These are phyloP conservation scores for Bombycilla garrulus DNA, from an alignment of 2,113 vertebrate genomes.

Conservation along the genomic window DNA sequence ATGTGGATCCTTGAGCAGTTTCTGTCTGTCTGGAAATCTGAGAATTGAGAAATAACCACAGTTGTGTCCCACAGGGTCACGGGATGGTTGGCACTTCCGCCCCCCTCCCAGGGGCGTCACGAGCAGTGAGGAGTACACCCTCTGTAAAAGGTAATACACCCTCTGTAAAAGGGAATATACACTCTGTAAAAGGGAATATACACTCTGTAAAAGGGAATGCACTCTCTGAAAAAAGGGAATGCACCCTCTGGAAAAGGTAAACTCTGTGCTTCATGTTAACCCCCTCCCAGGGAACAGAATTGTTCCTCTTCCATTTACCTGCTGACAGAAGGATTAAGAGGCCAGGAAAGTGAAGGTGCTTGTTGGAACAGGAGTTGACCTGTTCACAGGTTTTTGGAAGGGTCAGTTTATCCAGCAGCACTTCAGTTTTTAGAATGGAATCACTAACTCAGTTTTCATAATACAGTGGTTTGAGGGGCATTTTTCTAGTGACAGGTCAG, in stretches of 20 bases:
- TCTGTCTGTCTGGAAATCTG: neutral
- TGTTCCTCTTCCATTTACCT: neutral
- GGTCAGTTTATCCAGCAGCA: neutral
- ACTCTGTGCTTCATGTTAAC: neutral
- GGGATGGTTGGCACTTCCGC: slow-evolving; percentile 95
- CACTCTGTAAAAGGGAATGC: slow-evolving; percentile 85
- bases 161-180: no score
- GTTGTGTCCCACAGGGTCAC: slow-evolving; percentile 70
- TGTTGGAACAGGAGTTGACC: neutral
- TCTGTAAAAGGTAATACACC: slow-evolving; percentile 84
- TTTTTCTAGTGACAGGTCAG: neutral
- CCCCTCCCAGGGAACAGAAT: neutral
- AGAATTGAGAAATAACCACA: neutral
- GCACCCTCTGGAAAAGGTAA: slow-evolving; percentile 88
- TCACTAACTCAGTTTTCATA: neutral
- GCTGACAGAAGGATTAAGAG: neutral
- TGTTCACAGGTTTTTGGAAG: neutral
- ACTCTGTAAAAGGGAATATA: slow-evolving; percentile 84
- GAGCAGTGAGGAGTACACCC: slow-evolving; percentile 96
- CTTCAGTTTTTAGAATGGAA: neutral
- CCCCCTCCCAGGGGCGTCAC: slow-evolving; percentile 96
- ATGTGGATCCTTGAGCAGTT: neutral
- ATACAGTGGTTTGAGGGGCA: neutral
- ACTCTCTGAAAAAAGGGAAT: no score
- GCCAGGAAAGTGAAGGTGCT: neutral